Conservation (phyloP, 1,140 invertebrate genomes). For the Magallana ariakensis region DNA sequence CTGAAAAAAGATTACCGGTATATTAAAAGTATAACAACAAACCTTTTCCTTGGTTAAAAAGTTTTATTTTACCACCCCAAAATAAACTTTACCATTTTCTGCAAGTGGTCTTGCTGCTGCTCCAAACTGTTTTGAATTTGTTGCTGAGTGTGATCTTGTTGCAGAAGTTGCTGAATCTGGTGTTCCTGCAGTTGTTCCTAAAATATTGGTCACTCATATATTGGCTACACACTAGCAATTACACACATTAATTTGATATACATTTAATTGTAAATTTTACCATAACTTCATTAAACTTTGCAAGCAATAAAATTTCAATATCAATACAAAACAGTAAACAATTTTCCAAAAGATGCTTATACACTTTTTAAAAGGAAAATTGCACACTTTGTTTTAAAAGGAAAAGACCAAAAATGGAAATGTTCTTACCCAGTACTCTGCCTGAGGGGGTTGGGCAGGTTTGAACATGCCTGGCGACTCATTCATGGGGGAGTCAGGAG, state of each 20-base stretch:
- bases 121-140: conserved; percentile 46
- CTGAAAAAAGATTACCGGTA: conserved; percentile 37
- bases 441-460: background rate
- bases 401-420: background rate
- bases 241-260: too few species aligned
- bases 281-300: too few species aligned
- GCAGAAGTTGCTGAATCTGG: conserved; percentile 63
- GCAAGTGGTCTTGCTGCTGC: conserved; percentile 48
- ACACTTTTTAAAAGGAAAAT: too few species aligned
- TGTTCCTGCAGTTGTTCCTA: conserved; percentile 75
- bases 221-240: too few species aligned
- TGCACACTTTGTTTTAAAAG: too few species aligned
- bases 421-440: conserved; percentile 4
- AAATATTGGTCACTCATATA: background rate
- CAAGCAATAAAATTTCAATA: too few species aligned
- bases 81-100: conserved; percentile 42
- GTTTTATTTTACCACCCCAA: background rate
- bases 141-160: conserved; percentile 57
- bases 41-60: background rate
- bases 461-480: background rate
- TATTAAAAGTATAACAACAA: background rate
- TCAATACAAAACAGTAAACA: too few species aligned
- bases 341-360: too few species aligned
- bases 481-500: conserved; percentile 2
- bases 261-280: too few species aligned